Conservation (phyloP, 2,797 vertebrate genomes). For the Catharus ustulatus region DNA sequence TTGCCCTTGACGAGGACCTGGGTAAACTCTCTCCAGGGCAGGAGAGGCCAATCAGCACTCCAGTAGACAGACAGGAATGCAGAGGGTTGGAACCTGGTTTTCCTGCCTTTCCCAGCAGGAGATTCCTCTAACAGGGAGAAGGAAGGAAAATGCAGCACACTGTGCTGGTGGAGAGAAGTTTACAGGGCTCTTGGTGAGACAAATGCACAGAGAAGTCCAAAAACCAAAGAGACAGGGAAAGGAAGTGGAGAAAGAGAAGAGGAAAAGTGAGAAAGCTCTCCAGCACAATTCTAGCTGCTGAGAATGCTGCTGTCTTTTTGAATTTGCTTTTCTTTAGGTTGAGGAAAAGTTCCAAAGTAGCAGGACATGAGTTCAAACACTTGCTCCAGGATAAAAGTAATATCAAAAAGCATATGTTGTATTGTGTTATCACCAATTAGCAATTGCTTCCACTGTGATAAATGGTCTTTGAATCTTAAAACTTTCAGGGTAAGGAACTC, state of each 20-base stretch:
- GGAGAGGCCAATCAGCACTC: neutral
- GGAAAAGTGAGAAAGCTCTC: neutral
- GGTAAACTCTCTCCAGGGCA: neutral
- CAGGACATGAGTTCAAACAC: neutral
- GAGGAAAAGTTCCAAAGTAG: neutral
- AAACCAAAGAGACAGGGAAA: neutral
- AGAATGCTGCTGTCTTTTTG: neutral
- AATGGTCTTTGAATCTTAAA: neutral
- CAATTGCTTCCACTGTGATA: neutral
- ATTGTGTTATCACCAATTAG: constrained; percentile 26
- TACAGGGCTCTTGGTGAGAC: neutral
- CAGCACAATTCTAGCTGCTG: neutral
- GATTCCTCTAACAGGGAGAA: neutral
- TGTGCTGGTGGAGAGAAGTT: neutral
- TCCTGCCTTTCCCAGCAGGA: neutral
- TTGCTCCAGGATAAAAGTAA: neutral
- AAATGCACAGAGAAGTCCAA: neutral
- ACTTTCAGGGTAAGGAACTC: neutral
- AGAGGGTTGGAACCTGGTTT: neutral
- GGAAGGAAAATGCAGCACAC: neutral
- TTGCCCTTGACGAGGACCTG: neutral
- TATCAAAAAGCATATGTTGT: constrained; percentile 1
- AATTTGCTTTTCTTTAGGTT: neutral
- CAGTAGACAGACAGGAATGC: neutral
- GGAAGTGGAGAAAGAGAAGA: neutral